phyloP scores from a whole-genome alignment of 2,888 invertebrate genomes.

The Antitype chi region DNA sequence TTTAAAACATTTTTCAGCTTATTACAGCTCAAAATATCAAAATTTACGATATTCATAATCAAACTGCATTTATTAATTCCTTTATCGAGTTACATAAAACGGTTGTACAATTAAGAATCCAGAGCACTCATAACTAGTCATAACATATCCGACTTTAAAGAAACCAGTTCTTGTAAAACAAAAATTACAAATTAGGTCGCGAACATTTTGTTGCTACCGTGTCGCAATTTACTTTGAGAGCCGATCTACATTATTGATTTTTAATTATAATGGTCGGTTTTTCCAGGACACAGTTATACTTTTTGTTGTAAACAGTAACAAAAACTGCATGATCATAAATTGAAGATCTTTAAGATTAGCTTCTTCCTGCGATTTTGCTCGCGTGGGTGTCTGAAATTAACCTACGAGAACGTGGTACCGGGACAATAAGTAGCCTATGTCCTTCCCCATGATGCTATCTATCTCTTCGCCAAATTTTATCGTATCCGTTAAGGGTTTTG shows the following conservation, averaged over 20 bases:
- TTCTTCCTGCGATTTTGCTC: no score
- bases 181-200: constrained; percentile 40
- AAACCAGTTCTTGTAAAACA: constrained; percentile 43
- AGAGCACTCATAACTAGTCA: constrained; percentile 37
- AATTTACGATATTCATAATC: not conserved
- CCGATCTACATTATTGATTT: constrained; percentile 37
- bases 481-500: no score
- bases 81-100: constrained; percentile 41
- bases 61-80: constrained; percentile 27
- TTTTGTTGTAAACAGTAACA: not conserved
- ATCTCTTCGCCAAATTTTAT: no score
- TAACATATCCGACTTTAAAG: constrained; percentile 13
- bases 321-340: not conserved
- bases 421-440: no score
- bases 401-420: no score
- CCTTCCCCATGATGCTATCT: no score
- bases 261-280: constrained; percentile 23
- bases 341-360: no score
- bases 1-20: not conserved
- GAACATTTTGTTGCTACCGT: constrained; percentile 22
- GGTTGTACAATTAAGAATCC: constrained; percentile 47
- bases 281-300: not conserved
- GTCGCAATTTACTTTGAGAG: constrained; percentile 24
- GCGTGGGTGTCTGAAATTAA: no score
- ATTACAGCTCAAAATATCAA: not conserved